Base-by-base conservation (phyloP, 2,113 vertebrate species). In the Passer montanus region DNA sequence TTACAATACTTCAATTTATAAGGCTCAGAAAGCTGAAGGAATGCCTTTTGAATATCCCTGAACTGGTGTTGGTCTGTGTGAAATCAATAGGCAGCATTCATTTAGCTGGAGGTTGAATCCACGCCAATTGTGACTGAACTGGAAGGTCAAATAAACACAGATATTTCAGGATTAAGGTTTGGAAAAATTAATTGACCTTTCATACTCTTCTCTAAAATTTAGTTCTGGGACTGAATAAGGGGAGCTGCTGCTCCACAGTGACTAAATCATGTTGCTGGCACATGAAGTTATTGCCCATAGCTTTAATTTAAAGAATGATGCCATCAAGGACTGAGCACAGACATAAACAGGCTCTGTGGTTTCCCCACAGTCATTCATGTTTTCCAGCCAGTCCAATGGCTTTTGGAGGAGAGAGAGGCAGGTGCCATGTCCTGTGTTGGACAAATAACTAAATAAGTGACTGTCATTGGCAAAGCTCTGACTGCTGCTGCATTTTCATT, bases 81-180 rank as follows among this genome's bases (percentile, higher is more conserved):
- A 89, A 87, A 95, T 94, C 91, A 87, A 87, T 93, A 89, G 58
- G 28, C 44, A 53, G 74, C 27, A 69, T 92, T 92, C 84, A 83
- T 84, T 92, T 82, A 84, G 58, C 46, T 66, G 77, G 44, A 94
- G 46, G 46, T 35, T 94, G 91, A 89, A 79, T 31, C 84, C 74
- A 33, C 0, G 16, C 93, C 91, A 91, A 16, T 33, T 75, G 49
- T 55, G 60, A 39, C 60, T 78, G 69, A 87, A 44, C 37, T 82
- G 19, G 56, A 79, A 91, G 84, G 84, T 91, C 94, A 82, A 76
- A 91, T 63, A 89, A 93, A 80, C 59, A 85, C 7, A 78, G 73
- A 33, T 83, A 91, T 83, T 83, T 85, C 90, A 60, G 87, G 70
- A 46, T 47, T 68, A 87, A 69, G n/a, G 17, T 46, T 91, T 89